A percentile compares a stretch with the other conserved stretches of the same genome.
Conservation (phyloP, 2,888 invertebrate species). For the Agrypnus murinus region DNA sequence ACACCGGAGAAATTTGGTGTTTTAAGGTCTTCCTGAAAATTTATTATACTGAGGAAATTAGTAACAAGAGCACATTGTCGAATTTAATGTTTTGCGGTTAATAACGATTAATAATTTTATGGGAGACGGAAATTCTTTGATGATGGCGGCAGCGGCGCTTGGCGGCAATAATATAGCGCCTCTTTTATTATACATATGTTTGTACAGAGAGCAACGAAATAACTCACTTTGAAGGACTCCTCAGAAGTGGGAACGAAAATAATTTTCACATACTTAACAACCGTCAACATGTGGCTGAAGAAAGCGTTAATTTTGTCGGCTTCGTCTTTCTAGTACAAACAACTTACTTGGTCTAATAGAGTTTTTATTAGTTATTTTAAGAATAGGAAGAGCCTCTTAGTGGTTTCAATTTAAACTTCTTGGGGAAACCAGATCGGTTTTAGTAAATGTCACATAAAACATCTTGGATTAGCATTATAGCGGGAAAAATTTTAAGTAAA, state of each 20-base stretch:
- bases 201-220: constrained; percentile 6
- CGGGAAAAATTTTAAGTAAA: neutral
- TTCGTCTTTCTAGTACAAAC: neutral
- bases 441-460: constrained; percentile 8
- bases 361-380: constrained; percentile 22
- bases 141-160: no score
- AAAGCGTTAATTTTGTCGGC: constrained; percentile 14
- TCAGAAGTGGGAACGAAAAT: constrained; percentile 22
- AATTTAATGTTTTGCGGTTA: constrained; percentile 15
- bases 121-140: constrained; percentile 21
- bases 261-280: constrained; percentile 24
- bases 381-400: neutral
- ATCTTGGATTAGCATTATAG: neutral
- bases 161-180: neutral
- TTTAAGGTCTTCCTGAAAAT: constrained; percentile 24
- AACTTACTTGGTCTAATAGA: constrained; percentile 8
- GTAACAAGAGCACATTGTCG: constrained; percentile 26
- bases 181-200: no score
- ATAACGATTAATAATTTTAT: constrained; percentile 16
- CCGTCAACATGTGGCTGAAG: constrained; percentile 22
- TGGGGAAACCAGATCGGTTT: neutral
- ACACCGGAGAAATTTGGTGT: constrained; percentile 22
- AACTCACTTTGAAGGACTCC: constrained; percentile 16
- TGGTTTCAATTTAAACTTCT: constrained; percentile 17
- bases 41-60: constrained; percentile 27